Conservation (phyloP, 1,140 invertebrate species). For the Neuroterus valhalla region DNA sequence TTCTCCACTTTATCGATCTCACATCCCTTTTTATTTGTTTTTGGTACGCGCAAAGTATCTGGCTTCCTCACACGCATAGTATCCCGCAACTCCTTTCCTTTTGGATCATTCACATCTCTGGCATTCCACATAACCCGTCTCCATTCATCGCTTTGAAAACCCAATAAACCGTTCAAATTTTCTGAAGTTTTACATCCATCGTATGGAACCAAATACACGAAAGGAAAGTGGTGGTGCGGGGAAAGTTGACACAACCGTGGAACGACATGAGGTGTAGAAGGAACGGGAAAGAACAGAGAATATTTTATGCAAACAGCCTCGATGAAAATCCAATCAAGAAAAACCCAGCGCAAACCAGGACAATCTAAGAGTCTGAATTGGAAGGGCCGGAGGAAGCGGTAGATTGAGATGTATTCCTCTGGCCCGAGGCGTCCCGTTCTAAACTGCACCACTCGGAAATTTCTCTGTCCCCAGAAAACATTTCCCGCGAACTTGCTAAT, state of each 20-base stretch:
- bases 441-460: constrained; percentile 54
- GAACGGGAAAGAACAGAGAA: constrained; percentile 48
- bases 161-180: no score
- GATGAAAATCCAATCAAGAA: constrained; percentile 66
- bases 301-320: constrained; percentile 61
- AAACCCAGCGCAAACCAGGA: constrained; percentile 57
- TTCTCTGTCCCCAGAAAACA: constrained; percentile 47
- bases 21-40: no score
- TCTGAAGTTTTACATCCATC: no score
- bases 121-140: no score
- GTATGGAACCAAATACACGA: no score
- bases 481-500: constrained; percentile 56
- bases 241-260: constrained; percentile 31
- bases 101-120: no score
- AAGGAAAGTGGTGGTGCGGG: constrained; percentile 38
- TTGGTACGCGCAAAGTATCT: no score
- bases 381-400: constrained; percentile 41
- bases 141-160: no score
- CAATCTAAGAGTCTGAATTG: constrained; percentile 57
- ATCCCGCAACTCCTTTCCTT: no score
- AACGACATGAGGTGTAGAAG: constrained; percentile 39
- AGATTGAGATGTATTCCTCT: constrained; percentile 60
- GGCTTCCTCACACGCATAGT: no score
- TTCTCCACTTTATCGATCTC: no score
- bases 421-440: constrained; percentile 51